Evolutionary conservation across 2,113 vertebrate genomes (phyloP).

Genomic region (Bos indicus): DNA sequence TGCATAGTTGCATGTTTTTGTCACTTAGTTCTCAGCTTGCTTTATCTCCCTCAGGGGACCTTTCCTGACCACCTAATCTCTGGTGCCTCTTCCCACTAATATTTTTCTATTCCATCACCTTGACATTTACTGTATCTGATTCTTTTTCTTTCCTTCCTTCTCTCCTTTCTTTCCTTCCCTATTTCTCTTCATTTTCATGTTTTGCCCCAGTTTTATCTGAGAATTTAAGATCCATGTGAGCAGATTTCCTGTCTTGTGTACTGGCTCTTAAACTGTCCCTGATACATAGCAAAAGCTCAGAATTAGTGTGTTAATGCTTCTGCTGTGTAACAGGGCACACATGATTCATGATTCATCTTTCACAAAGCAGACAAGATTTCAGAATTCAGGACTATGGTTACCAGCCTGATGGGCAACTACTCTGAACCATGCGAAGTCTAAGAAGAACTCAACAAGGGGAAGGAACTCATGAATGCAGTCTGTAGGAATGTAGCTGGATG

Average conservation of each 20-base stretch:
- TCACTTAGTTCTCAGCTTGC: neutral
- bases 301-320: neutral
- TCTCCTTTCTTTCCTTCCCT: neutral
- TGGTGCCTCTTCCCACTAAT: neutral
- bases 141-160: neutral
- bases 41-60: neutral
- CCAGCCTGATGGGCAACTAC: neutral
- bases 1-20: neutral
- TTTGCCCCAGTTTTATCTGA: neutral
- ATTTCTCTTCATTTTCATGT: neutral
- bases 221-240: neutral
- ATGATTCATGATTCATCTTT: neutral
- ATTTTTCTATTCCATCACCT: neutral
- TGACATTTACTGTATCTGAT: neutral
- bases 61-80: neutral
- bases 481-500: neutral
- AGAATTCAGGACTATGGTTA: neutral
- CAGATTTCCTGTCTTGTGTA: neutral
- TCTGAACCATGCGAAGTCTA: neutral
- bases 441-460: neutral
- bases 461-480: neutral
- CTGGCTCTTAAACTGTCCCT: neutral
- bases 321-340: neutral
- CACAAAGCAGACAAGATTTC: neutral
- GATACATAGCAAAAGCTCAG: neutral